Conservation (phyloP, 1,140 invertebrate species). For the Hermetia illucens region DNA sequence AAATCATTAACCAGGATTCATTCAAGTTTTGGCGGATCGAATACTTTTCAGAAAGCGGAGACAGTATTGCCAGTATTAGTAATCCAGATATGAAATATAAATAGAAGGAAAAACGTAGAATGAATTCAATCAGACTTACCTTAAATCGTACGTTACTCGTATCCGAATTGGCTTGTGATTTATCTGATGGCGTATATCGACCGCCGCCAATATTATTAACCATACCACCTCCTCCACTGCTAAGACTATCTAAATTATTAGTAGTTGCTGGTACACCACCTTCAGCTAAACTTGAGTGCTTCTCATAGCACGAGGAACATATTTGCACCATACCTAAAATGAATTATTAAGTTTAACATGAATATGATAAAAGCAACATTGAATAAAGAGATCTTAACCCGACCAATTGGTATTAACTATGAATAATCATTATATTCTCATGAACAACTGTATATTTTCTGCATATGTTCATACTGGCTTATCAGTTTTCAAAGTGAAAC, state of each 20-base stretch:
- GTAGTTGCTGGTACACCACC: slow-evolving; percentile 11
- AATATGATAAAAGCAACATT: too few relatives aligned
- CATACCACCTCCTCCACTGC: slow-evolving; percentile 1
- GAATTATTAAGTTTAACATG: too few relatives aligned
- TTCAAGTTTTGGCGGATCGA: too few relatives aligned
- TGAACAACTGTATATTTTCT: too few relatives aligned
- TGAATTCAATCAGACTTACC: slow-evolving; percentile 10
- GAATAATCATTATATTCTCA: too few relatives aligned
- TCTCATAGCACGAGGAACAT: slow-evolving; percentile 56
- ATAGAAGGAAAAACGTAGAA: background rate
- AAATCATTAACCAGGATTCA: too few relatives aligned
- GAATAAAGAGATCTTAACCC: too few relatives aligned
- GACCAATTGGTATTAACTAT: too few relatives aligned
- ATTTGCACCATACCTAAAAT: slow-evolving; percentile 59
- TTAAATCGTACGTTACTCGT: slow-evolving; percentile 29
- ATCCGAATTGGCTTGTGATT: slow-evolving; percentile 26
- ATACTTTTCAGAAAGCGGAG: too few relatives aligned
- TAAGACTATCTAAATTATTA: background rate
- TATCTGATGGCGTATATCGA: slow-evolving; percentile 25
- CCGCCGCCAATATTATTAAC: slow-evolving; percentile 7
- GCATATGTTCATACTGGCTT: too few relatives aligned
- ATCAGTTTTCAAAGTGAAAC: background rate
- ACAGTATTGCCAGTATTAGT: too few relatives aligned
- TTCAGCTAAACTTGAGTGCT: slow-evolving; percentile 22
- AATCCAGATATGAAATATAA: too few relatives aligned